Percentiles rank a stretch among this genome's conserved stretches.
These are phyloP conservation scores for Parambassis ranga DNA, from an alignment of 2,797 vertebrate species.

Conservation along the genomic window DNA sequence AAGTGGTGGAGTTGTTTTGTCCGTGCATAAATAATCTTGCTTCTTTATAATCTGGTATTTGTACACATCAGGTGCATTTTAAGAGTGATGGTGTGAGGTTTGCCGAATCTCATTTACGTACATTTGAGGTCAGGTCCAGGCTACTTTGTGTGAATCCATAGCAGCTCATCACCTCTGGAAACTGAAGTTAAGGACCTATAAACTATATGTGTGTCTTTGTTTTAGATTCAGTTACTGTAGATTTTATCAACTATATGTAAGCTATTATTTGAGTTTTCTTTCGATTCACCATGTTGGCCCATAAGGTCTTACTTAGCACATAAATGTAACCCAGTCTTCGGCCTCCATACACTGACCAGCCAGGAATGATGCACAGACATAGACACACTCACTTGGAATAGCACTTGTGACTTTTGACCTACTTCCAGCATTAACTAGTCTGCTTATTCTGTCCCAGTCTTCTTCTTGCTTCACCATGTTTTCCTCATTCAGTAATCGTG, in stretches of 20 bases:
- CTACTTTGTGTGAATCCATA: too few relatives aligned
- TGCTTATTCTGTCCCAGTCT: not conserved
- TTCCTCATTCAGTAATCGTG: too few relatives aligned
- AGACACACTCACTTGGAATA: slow-evolving; percentile 18
- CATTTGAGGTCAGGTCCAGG: too few relatives aligned
- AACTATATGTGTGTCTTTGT: too few relatives aligned
- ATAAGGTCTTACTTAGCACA: slow-evolving; percentile 24
- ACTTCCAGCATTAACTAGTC: slow-evolving; percentile 10
- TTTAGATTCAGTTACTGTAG: too few relatives aligned
- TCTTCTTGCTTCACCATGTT: not conserved
- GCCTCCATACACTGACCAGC: slow-evolving; percentile 17
- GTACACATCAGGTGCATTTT: too few relatives aligned
- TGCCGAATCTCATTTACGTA: too few relatives aligned
- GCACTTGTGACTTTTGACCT: slow-evolving; percentile 43
- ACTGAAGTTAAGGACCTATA: too few relatives aligned
- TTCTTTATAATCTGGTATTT: not conserved
- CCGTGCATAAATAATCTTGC: not conserved
- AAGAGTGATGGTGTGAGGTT: not conserved
- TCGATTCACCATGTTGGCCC: not conserved
- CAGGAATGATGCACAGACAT: not conserved
- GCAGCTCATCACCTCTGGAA: too few relatives aligned
- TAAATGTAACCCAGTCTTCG: slow-evolving; percentile 33
- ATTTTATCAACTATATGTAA: too few relatives aligned
- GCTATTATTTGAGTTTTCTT: too few relatives aligned
- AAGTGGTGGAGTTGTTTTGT: not conserved